Percentiles rank a stretch among this genome's conserved stretches.
Evolutionary conservation across 1,140 invertebrate species (phyloP).

Genomic region (Aphelenchoides avenae): DNA sequence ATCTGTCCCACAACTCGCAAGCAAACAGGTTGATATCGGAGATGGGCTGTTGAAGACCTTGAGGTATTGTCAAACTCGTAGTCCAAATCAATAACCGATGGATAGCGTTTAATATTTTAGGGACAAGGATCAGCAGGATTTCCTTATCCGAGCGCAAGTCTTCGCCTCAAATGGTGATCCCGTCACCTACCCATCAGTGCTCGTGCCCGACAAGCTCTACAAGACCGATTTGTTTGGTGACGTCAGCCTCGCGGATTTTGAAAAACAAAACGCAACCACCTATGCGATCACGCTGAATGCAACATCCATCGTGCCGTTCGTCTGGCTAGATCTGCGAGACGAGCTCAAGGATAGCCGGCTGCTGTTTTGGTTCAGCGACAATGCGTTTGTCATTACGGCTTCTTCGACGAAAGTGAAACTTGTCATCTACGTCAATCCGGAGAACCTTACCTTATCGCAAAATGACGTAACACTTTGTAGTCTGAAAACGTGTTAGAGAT

Average conservation of each 20-base stretch:
- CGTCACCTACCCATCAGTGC: constrained; percentile 7
- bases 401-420: no score
- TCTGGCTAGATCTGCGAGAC: constrained; percentile 31
- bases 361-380: constrained; percentile 29
- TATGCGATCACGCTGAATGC: constrained; percentile 11
- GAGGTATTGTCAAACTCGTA: no score
- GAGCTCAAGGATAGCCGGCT: constrained; percentile 10
- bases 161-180: constrained; percentile 1
- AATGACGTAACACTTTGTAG: no score
- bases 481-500: no score
- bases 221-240: constrained; percentile 14
- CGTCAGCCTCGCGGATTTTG: constrained; percentile 7
- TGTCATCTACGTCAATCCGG: no score
- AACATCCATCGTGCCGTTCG: constrained; percentile 34
- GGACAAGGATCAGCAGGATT: constrained; percentile 11
- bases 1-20: background rate
- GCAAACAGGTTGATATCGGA: constrained; percentile 6
- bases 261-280: background rate
- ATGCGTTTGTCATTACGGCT: constrained; percentile 30
- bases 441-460: no score
- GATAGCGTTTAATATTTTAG: constrained; percentile 2
- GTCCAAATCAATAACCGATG: constrained; percentile 7
- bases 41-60: constrained; percentile 1
- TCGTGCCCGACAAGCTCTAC: constrained; percentile 28
- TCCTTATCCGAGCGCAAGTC: constrained; percentile 15